These are phyloP conservation scores for Etheostoma spectabile DNA, from an alignment of 2,113 vertebrate species.

Conservation along the genomic window DNA sequence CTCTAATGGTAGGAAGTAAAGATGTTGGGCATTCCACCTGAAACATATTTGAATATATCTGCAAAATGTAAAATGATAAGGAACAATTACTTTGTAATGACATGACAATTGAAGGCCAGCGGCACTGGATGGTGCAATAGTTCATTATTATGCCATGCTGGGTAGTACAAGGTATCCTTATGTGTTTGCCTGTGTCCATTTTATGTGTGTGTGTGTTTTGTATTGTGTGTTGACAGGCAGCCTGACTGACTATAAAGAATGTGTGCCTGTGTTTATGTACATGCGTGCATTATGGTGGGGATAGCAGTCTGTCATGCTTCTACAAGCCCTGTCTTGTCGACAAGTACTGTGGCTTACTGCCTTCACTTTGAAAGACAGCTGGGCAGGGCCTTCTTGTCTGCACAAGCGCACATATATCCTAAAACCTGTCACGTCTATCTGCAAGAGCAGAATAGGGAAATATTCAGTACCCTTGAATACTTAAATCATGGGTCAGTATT, in stretches of 20 bases:
- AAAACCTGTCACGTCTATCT: constrained; percentile 54
- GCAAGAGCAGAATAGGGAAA: constrained; percentile 37
- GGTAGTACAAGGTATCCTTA: not conserved
- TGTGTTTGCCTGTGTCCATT: not conserved
- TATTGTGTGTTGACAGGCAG: not conserved
- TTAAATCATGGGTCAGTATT: constrained; percentile 59
- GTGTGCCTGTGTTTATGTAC: constrained; percentile 3
- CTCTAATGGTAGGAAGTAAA: not conserved
- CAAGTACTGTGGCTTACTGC: constrained; percentile 46
- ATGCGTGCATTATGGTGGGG: constrained; percentile 6
- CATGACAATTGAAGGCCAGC: constrained; percentile 4
- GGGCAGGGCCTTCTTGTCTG: constrained; percentile 42
- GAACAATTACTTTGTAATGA: constrained; percentile 22
- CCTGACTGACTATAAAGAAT: constrained; percentile 5
- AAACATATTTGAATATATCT: not conserved
- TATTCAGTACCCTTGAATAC: constrained; percentile 47
- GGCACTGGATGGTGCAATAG: not conserved
- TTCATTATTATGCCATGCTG: not conserved
- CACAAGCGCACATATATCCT: constrained; percentile 39
- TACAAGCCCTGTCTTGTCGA: constrained; percentile 30
- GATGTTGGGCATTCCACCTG: constrained; percentile 4
- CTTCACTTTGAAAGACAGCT: constrained; percentile 65
- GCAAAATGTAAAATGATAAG: not conserved
- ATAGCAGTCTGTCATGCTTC: constrained; percentile 45
- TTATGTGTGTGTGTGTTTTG: not conserved